Percentiles rank a stretch among this genome's conserved stretches.
Evolutionary conservation across 2,113 vertebrate genomes (phyloP).

Genomic region (Penelope pileata): DNA sequence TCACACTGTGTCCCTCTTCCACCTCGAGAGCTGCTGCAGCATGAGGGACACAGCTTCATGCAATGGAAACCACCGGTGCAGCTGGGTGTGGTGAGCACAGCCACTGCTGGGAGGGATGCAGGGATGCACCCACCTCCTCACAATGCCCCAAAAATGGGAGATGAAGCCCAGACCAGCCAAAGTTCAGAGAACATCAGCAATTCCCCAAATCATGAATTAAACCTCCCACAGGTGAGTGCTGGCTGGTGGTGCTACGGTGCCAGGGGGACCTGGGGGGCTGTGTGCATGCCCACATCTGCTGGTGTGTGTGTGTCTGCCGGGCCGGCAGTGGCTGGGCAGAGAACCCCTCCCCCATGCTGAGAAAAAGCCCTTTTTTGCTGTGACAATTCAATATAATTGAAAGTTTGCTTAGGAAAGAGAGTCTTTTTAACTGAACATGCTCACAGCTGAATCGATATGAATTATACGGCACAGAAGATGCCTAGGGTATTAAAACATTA

Average conservation of each 20-base stretch:
- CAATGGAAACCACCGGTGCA: too few species aligned
- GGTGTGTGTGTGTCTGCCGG: accelerated
- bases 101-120: not conserved
- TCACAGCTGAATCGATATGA: conserved; percentile 66
- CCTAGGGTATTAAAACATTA: conserved; percentile 73
- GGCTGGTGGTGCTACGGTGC: accelerated
- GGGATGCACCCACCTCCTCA: not conserved
- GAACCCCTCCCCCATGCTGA: conserved; percentile 4
- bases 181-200: not conserved
- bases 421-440: conserved; percentile 67
- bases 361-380: conserved; percentile 30
- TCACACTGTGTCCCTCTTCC: too few species aligned
- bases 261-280: not conserved
- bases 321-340: accelerated
- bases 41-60: too few species aligned
- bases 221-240: not conserved
- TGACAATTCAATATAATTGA: conserved; percentile 69
- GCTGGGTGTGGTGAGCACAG: too few species aligned
- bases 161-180: not conserved
- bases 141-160: not conserved
- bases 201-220: not conserved
- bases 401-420: conserved; percentile 69
- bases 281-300: not conserved
- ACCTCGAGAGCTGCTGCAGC: too few species aligned
- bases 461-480: conserved; percentile 63